A percentile compares a stretch with the other conserved stretches of the same genome.
phyloP scores from a whole-genome alignment of 2,888 invertebrate genomes.

The Catocala nupta region DNA sequence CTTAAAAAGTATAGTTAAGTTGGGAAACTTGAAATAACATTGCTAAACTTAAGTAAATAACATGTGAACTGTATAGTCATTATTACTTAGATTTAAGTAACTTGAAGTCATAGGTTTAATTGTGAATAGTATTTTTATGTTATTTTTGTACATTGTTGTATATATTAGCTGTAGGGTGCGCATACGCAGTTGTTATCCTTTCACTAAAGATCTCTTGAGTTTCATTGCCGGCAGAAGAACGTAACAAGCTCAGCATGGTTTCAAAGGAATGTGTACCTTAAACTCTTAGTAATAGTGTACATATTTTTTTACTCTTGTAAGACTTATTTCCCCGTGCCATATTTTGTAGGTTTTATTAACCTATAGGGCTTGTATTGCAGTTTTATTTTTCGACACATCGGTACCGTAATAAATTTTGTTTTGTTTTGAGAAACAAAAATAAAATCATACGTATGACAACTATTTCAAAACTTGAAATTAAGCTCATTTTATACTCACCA shows the following conservation, averaged over 20 bases:
- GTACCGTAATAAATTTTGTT: slow-evolving; percentile 16
- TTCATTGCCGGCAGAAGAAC: slow-evolving; percentile 80
- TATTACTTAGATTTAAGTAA: slow-evolving; percentile 80
- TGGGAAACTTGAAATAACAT: slow-evolving; percentile 10
- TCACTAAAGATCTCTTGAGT: slow-evolving; percentile 87
- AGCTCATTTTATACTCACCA: background rate
- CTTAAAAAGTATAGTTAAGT: slow-evolving; percentile 20
- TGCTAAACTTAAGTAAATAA: slow-evolving; percentile 41
- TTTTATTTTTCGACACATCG: slow-evolving; percentile 28
- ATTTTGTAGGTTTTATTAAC: slow-evolving; percentile 42
- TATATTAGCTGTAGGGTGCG: slow-evolving; percentile 64
- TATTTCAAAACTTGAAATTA: background rate
- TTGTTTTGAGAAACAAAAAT: slow-evolving; percentile 15
- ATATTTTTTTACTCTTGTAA: slow-evolving; percentile 37
- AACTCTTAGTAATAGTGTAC: slow-evolving; percentile 35
- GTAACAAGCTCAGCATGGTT: slow-evolving; percentile 71
- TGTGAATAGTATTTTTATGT: slow-evolving; percentile 60
- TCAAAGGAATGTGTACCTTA: slow-evolving; percentile 61
- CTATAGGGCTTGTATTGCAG: slow-evolving; percentile 17
- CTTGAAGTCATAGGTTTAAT: slow-evolving; percentile 77
- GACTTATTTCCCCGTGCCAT: slow-evolving; percentile 64
- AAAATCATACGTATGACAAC: no score
- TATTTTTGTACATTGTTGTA: slow-evolving; percentile 65
- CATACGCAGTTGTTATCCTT: slow-evolving; percentile 84
- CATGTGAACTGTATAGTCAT: slow-evolving; percentile 67